Evolutionary conservation across 2,888 invertebrate species (phyloP).

Genomic region (Metacarcinus magister): DNA sequence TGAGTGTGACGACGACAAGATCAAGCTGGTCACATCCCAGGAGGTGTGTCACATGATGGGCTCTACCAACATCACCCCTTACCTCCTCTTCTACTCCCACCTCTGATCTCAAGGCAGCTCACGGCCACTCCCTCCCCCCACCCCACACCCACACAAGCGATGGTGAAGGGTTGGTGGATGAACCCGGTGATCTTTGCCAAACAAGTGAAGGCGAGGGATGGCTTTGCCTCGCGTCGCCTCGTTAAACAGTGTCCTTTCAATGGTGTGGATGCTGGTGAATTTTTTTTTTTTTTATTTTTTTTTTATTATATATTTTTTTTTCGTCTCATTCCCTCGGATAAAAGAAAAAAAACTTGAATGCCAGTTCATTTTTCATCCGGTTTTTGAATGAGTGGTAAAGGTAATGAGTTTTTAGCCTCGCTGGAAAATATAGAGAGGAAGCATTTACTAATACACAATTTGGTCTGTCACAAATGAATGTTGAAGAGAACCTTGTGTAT

Average conservation of each 20-base stretch:
- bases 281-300: not conserved
- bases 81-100: conserved; percentile 90
- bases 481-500: not conserved
- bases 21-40: conserved; percentile 90
- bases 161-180: not conserved
- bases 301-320: not conserved
- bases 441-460: not conserved
- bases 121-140: not conserved
- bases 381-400: not conserved
- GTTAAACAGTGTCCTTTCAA: not conserved
- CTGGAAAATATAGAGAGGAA: not conserved
- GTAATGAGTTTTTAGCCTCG: not conserved
- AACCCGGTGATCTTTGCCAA: not conserved
- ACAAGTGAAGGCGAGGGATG: not conserved
- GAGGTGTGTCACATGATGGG: conserved; percentile 92
- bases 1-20: conserved; percentile 94
- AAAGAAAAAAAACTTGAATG: not conserved
- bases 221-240: not conserved
- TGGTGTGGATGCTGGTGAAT: not conserved
- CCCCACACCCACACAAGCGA: not conserved
- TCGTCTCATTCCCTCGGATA: not conserved
- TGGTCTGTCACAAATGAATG: not conserved
- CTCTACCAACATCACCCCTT: conserved; percentile 92
- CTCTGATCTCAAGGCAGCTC: conserved; percentile 63
- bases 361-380: not conserved